Evolutionary conservation across 1,140 invertebrate genomes (phyloP).

Genomic region (Drosophila nigrodunni): DNA sequence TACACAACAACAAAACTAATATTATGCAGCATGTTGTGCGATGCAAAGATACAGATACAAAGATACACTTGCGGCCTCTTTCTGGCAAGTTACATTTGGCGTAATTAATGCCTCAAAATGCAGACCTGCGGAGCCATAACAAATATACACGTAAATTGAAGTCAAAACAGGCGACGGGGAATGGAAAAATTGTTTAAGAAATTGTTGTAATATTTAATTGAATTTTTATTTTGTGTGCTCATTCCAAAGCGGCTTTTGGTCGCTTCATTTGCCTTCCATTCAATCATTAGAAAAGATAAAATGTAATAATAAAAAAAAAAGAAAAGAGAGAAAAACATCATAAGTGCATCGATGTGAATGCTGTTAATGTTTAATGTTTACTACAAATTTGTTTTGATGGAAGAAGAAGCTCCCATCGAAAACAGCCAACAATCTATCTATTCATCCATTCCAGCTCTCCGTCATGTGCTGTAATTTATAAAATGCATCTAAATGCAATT

Average conservation of each 20-base stretch:
- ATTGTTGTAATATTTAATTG: constrained; percentile 83
- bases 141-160: constrained; percentile 52
- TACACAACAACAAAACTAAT: constrained; percentile 72
- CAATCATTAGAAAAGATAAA: constrained; percentile 76
- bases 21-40: constrained; percentile 79
- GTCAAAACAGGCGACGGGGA: constrained; percentile 19
- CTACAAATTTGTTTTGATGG: constrained; percentile 54
- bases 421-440: no score
- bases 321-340: constrained; percentile 50
- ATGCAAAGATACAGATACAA: constrained; percentile 67
- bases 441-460: constrained; percentile 5
- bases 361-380: constrained; percentile 49
- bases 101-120: constrained; percentile 75
- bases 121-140: constrained; percentile 63
- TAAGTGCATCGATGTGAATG: constrained; percentile 64
- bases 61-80: constrained; percentile 37
- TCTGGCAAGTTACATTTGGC: constrained; percentile 67
- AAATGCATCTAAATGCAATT: constrained; percentile 81
- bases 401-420: constrained; percentile 3
- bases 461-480: constrained; percentile 74
- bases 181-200: constrained; percentile 37
- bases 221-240: constrained; percentile 54
- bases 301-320: constrained; percentile 74
- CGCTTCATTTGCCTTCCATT: constrained; percentile 64
- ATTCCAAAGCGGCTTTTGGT: constrained; percentile 51